Conservation (phyloP, 1,140 invertebrate species). For the Polypedilum pembai region DNA sequence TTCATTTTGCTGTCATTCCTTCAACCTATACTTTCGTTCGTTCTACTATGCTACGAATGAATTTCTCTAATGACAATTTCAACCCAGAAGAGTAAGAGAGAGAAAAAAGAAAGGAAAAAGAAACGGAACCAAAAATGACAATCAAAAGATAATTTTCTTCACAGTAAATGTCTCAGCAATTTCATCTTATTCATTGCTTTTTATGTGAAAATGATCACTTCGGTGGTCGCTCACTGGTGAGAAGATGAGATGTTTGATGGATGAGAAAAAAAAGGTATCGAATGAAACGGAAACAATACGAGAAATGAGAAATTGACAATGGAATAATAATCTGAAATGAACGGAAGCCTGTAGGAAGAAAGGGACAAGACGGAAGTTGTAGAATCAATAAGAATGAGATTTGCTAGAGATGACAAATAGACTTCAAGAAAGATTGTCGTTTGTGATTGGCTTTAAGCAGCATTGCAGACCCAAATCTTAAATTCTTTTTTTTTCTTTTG, state of each 20-base stretch:
- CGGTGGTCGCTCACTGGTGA: not conserved
- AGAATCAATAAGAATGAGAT: not conserved
- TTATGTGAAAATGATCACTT: not conserved
- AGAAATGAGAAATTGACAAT: slow-evolving; percentile 21
- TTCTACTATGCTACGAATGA: not conserved
- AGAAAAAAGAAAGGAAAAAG: no score
- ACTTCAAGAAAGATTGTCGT: not conserved
- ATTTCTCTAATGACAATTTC: not conserved
- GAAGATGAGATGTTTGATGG: not conserved
- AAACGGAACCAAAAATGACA: slow-evolving; percentile 21
- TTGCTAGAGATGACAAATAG: not conserved
- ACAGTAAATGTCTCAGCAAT: not conserved
- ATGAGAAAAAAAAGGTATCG: not conserved
- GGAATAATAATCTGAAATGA: not conserved
- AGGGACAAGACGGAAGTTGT: not conserved
- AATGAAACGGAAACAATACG: not conserved
- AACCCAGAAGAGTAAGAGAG: not conserved
- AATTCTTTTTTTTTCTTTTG: not conserved
- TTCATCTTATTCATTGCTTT: not conserved
- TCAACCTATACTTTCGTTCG: no score
- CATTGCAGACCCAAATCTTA: not conserved
- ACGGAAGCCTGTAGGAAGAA: not conserved
- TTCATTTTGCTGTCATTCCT: not conserved
- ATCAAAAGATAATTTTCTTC: slow-evolving; percentile 25
- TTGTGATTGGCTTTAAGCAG: not conserved